Evolutionary conservation across 2,113 vertebrate genomes (phyloP).

Genomic region (Myrmecophaga tridactyla): DNA sequence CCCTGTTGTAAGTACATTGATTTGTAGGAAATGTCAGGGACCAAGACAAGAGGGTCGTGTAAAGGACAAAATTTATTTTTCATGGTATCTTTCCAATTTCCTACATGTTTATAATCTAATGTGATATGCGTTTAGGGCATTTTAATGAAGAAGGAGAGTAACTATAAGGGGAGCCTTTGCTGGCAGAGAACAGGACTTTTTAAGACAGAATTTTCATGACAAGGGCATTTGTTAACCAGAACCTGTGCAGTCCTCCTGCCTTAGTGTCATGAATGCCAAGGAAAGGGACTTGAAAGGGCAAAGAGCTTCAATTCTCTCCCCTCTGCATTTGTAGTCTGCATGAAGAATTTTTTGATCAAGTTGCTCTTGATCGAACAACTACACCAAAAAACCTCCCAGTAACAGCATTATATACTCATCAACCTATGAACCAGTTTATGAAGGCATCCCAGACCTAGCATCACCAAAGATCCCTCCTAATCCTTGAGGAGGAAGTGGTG

Average conservation of each 20-base stretch:
- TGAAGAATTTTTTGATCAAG: conserved; percentile 57
- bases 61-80: conserved; percentile 73
- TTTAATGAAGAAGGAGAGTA: conserved; percentile 48
- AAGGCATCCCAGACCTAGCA: conserved; percentile 84
- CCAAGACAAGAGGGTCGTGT: conserved; percentile 66
- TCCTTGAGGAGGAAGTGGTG: conserved; percentile 92
- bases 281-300: conserved; percentile 44
- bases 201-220: too few relatives aligned
- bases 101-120: conserved; percentile 50
- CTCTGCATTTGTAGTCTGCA: conserved; percentile 22
- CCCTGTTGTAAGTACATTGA: conserved; percentile 80
- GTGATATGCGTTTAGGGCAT: conserved; percentile 36
- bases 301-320: conserved; percentile 43
- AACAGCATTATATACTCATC: conserved; percentile 54
- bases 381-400: conserved; percentile 57
- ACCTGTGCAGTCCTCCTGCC: conserved; percentile 35
- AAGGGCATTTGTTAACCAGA: too few relatives aligned
- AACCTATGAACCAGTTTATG: conserved; percentile 47
- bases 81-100: conserved; percentile 72
- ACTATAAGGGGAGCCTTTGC: too few relatives aligned
- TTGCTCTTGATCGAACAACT: conserved; percentile 58
- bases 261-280: conserved; percentile 54
- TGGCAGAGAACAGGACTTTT: too few relatives aligned
- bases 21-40: conserved; percentile 78
- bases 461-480: conserved; percentile 91